Evolutionary conservation across 64 coral and sea anemone genomes (phyloP), one percentile per base, ranked within the genome.

Genomic region (Dendronephthya gigantea): DNA sequence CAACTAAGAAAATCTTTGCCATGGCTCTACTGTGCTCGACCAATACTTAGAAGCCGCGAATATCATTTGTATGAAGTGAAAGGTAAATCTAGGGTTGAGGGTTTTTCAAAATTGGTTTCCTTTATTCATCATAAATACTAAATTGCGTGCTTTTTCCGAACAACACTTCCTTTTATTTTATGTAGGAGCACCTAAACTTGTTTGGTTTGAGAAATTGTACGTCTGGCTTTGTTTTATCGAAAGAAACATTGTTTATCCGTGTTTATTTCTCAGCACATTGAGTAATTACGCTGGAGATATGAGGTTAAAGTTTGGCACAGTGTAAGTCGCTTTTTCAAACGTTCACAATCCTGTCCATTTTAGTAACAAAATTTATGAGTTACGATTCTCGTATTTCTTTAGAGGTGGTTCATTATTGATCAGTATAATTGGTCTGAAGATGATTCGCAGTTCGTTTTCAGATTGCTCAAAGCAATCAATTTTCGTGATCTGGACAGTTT

Each of bases 1-100:
- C 95, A 98, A 81, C 87, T 98, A 39, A 89, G 92, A 30, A 98
- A 98, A 49, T 89, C 95, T 0, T 55, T 98, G 13, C 95, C 95
- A 9, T 98, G 95, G 95, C 82, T 98, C 12, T 98, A 92, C 38
- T 98, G 93, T 86, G 95, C 95, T 15, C 88, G 56, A 31, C 95
- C 95, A 1, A 85, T 98, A 7, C 84, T 98, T 59, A 90, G 87
- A 17, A 98, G 92, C 74, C 85, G 90, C 28, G 95, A 98, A 85
- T 93, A 89, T 62, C 91, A 98, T 65, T 90, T 93, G 43, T 98
- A 91, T 88, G 95, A 98, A 90, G 95, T 98, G 13, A 87, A 90
- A 98, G 95, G 95, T 79, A 79, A 14, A 34, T 79, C 3, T 66
- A 66, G 6, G 58, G 2, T 66, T 15, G n/a, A n/a, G n/a, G 22